phyloP scores from a whole-genome alignment of 2,888 invertebrate species.

The Invenusta paracnida region DNA sequence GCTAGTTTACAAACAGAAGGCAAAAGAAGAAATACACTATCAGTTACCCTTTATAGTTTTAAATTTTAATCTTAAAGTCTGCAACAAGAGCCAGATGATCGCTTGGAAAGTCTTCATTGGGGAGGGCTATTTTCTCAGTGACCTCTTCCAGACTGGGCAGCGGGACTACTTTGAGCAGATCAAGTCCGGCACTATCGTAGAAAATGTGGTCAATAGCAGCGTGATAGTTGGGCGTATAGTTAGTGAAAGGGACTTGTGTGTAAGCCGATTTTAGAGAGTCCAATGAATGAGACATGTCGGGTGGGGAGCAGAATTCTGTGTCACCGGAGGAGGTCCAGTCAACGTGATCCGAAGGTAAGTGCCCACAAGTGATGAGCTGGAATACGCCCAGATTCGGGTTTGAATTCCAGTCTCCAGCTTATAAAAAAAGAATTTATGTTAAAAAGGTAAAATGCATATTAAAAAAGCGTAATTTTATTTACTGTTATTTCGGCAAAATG shows the following conservation, averaged over 20 bases:
- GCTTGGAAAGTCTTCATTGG: slow-evolving; percentile 82
- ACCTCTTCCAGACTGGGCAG: slow-evolving; percentile 76
- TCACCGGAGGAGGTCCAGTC: slow-evolving; percentile 66
- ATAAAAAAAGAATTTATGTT: too few species aligned
- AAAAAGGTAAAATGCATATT: too few species aligned
- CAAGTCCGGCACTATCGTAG: slow-evolving; percentile 65
- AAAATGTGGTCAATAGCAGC: slow-evolving; percentile 88
- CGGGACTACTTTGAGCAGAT: slow-evolving; percentile 69
- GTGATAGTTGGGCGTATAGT: slow-evolving; percentile 75
- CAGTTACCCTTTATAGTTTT: too few species aligned
- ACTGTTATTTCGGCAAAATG: too few species aligned
- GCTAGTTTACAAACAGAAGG: too few species aligned
- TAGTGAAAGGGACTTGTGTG: slow-evolving; percentile 73
- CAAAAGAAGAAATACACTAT: too few species aligned
- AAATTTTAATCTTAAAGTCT: too few species aligned
- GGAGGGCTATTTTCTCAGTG: slow-evolving; percentile 71
- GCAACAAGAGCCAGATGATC: slow-evolving; percentile 84
- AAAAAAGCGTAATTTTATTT: too few species aligned
- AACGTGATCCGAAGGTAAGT: slow-evolving; percentile 66
- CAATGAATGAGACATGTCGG: background rate
- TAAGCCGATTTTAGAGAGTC: slow-evolving; percentile 68
- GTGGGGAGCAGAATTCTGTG: background rate
- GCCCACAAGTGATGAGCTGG: slow-evolving; percentile 71
- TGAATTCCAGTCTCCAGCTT: slow-evolving; percentile 90
- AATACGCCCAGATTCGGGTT: slow-evolving; percentile 76